Evolutionary conservation across 2,113 vertebrate genomes (phyloP), one percentile per base, ranked within the genome.

Genomic region (Nibea albiflora): DNA sequence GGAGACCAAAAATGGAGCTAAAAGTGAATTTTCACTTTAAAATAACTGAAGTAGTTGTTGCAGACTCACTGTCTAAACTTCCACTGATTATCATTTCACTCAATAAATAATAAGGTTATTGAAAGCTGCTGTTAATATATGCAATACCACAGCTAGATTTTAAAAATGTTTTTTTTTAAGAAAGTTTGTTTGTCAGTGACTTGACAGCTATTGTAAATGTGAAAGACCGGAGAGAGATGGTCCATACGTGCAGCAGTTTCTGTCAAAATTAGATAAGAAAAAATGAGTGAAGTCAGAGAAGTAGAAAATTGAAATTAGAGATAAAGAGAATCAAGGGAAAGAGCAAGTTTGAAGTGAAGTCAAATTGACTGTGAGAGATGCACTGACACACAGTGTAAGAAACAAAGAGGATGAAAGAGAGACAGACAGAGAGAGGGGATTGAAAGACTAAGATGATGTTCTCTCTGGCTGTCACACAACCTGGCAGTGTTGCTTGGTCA

Each of bases 391-490:
- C 60, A 24, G 62, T 1, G 7, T 24, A 42, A 58, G 69, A 73
- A 80, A 77, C 72, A 69, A 77, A 85, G 53, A 57, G 60, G 44
- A 88, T 86, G 75, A 77, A 76, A 65, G 67, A 5, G 62, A 16
- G 35, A 53, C 54, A 86, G 42, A 80, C 9, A 39, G 53, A 62
- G 26, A 19, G 47, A 50, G 62, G 12, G 60, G 61, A 81, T 74
- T 52, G 71, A 52, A 46, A 60, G 65, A 65, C 69, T 62, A 65
- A 62, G 80, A 91, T 76, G 87, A 84, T 84, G 85, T 63, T 82
- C 78, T 78, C 64, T 56, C 50, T 68, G 79, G 22, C 85, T 89
- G 91, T 90, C 80, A 81, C 79, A 83, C 86, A 86, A 61, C 60
- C 68, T 14, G 54, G 63, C 54, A 60, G 66, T 65, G 85, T 75